Evolutionary conservation across 2,113 vertebrate species (phyloP), one percentile per base, ranked within the genome.

Genomic region (Anhinga rufa): DNA sequence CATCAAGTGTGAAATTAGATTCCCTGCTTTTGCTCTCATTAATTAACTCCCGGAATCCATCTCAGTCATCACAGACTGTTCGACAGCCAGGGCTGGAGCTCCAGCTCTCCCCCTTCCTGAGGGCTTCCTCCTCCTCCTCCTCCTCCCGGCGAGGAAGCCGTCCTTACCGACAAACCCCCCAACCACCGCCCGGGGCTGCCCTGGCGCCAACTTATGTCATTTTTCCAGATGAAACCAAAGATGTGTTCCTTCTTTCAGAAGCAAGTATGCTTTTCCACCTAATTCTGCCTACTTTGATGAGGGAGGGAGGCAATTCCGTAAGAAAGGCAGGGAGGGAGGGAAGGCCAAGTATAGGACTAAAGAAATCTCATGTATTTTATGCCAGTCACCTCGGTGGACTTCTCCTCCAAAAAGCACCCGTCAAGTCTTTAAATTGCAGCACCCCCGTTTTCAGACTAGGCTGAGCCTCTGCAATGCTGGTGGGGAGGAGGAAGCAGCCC

Each of bases 201-300:
- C 38, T 11, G 22, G 4, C 3, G 1, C 44, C 4, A 2, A 54
- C 18, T 17, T 17, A 15, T 8, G 2, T 12, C 7, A 13, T 40
- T 32, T 42, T 24, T 49, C 48, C 5, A 0, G 22, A 42, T 24
- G 32, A 84, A 55, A 36, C 14, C 3, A 15, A 34, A 34, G 24
- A 4, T 2, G 2, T 12, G 12, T 18, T 84, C 42, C 49, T 34
- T 21, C 29, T n/a, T n/a, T 9, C 64, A 9, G 15, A 62, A 48
- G 25, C 1, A 1, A n/a, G 10, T 9, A 13, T 2, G 16, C 16
- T n/a, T 51, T 28, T 13, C 32, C 51, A 32, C 16, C 52, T 21
- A 36, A 21, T 29, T 31, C 44, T 32, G 11, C 60, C 52, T 22
- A 14, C 21, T 36, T 32, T 22, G 32, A 6, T 13, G 29, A 16